A percentile compares a stretch with the other conserved stretches of the same genome.
phyloP scores from a whole-genome alignment of 2,113 vertebrate species.

The Kryptolebias marmoratus region DNA sequence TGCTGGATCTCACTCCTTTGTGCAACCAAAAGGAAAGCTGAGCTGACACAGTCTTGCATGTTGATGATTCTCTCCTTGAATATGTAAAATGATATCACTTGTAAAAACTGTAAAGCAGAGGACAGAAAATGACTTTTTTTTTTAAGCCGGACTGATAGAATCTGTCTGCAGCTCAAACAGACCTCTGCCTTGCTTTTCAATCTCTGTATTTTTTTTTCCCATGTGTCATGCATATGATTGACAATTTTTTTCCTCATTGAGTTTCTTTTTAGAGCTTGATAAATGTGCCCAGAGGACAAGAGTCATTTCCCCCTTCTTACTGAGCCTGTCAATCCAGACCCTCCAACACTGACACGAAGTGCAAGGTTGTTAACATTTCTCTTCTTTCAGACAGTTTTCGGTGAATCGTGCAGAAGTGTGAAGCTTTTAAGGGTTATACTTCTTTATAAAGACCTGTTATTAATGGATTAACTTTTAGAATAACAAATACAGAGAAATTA shows the following conservation, averaged over 20 bases:
- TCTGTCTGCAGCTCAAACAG: constrained; percentile 36
- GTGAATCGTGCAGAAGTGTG: neutral
- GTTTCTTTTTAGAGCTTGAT: constrained; percentile 54
- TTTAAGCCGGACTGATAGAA: constrained; percentile 28
- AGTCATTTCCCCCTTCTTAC: constrained; percentile 18
- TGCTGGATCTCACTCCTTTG: constrained; percentile 13
- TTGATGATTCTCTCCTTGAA: constrained; percentile 13
- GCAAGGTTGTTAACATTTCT: neutral
- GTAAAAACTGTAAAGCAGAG: constrained; percentile 43
- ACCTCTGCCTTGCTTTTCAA: constrained; percentile 40
- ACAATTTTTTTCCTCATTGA: constrained; percentile 34
- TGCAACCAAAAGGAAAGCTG: neutral
- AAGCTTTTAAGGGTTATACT: constrained; percentile 1
- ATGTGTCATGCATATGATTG: constrained; percentile 43
- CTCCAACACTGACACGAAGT: constrained; percentile 8
- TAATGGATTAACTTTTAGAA: neutral
- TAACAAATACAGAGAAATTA: neutral
- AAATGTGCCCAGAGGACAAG: constrained; percentile 58
- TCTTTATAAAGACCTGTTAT: neutral
- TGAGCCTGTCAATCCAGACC: constrained; percentile 19
- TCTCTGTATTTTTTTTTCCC: constrained; percentile 20
- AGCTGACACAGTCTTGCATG: neutral
- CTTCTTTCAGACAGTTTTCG: constrained; percentile 9
- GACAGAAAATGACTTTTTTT: constrained; percentile 7
- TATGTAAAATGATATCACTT: constrained; percentile 17